These are phyloP conservation scores for Patiria pectinifera DNA, from an alignment of 53 echinoderm and acorn worm genomes.

Conservation along the genomic window DNA sequence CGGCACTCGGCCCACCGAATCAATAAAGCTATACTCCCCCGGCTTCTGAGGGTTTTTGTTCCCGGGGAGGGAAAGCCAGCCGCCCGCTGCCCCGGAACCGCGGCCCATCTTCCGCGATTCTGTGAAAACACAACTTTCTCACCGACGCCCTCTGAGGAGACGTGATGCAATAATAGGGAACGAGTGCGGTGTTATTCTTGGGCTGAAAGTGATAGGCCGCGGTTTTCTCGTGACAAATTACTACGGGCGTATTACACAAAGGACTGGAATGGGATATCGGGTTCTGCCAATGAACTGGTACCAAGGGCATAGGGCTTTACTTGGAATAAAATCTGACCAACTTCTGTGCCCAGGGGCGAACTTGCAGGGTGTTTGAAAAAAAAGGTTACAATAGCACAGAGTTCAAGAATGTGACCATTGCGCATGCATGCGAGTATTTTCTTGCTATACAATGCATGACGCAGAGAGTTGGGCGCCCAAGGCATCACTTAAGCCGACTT, in stretches of 20 bases:
- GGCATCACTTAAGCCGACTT: too few relatives aligned
- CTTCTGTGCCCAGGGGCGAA: too few relatives aligned
- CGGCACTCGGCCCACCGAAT: neutral
- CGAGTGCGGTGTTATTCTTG: neutral
- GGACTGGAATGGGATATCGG: neutral
- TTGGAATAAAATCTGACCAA: too few relatives aligned
- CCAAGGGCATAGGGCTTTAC: too few relatives aligned
- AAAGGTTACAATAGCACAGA: too few relatives aligned
- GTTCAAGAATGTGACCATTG: too few relatives aligned
- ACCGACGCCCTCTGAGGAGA: neutral
- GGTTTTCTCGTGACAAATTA: neutral
- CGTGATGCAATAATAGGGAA: neutral
- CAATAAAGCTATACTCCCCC: slow-evolving; percentile 1
- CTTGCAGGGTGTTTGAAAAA: too few relatives aligned
- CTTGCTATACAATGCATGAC: too few relatives aligned
- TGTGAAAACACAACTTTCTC: neutral
- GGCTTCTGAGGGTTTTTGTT: neutral
- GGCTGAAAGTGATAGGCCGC: neutral
- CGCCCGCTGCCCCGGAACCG: neutral
- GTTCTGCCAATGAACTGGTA: too few relatives aligned
- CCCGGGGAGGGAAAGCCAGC: neutral
- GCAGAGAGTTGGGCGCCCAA: too few relatives aligned
- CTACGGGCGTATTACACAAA: neutral
- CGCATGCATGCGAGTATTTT: too few relatives aligned
- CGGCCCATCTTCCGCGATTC: neutral